Evolutionary conservation across 2,797 vertebrate genomes (phyloP).

Genomic region (Pitangus sulphuratus): DNA sequence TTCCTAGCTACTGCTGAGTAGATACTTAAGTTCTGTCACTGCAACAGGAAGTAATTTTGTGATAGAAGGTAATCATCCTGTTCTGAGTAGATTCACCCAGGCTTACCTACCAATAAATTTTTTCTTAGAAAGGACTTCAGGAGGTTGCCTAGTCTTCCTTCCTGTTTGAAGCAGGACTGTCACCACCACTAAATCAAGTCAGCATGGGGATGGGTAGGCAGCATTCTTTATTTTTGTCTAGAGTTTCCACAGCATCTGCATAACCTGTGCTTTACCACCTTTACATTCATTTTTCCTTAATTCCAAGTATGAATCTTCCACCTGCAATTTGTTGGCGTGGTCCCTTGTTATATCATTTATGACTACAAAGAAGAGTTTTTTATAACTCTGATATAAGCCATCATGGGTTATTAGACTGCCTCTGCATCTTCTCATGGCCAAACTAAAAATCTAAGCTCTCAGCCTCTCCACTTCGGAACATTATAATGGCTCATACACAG

Average conservation of each 20-base stretch:
- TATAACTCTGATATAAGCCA: neutral
- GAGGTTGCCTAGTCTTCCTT: neutral
- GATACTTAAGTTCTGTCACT: neutral
- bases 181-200: neutral
- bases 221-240: neutral
- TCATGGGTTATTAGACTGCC: neutral
- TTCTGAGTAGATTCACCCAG: neutral
- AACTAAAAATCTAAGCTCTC: neutral
- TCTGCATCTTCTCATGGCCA: neutral
- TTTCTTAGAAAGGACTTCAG: neutral
- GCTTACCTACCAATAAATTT: neutral
- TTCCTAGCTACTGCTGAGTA: neutral
- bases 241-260: neutral
- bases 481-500: neutral
- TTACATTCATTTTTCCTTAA: neutral
- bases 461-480: neutral
- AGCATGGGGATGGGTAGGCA: rapidly evolving
- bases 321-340: neutral
- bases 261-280: neutral
- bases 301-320: neutral
- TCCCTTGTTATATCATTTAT: neutral
- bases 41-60: neutral
- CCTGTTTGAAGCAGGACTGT: neutral
- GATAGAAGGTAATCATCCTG: neutral
- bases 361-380: neutral